Conservation (phyloP, 2,113 vertebrate species). For the Dromaius novaehollandiae region DNA sequence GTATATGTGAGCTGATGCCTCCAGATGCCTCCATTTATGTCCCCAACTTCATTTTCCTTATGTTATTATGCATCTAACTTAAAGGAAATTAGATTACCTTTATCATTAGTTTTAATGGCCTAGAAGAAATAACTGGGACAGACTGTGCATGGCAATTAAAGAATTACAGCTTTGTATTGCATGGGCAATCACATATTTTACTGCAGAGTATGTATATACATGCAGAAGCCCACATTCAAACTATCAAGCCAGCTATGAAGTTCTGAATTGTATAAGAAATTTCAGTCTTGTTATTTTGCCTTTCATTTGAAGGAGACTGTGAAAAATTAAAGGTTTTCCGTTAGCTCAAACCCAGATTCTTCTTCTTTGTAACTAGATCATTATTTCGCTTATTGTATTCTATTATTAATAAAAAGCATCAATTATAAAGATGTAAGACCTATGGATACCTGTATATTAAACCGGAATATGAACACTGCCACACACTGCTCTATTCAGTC, state of each 20-base stretch:
- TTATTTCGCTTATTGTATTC: not conserved
- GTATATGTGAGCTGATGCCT: not conserved
- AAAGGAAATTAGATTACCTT: conserved; percentile 17
- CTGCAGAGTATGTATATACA: not conserved
- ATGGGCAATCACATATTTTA: not conserved
- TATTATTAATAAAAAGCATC: not conserved
- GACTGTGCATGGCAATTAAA: not conserved
- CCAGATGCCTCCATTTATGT: not conserved
- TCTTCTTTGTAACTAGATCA: not conserved
- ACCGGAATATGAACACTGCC: not conserved
- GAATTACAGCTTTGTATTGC: not conserved
- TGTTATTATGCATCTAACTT: not conserved
- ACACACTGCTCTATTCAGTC: not conserved
- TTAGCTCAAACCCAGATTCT: not conserved
- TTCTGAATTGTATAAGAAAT: not conserved
- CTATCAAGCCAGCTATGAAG: not conserved
- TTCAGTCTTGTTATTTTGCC: not conserved
- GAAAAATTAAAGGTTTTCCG: not conserved
- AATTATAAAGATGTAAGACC: not conserved
- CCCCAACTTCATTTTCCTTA: not conserved
- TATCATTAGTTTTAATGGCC: conserved; percentile 1
- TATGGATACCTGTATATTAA: not conserved
- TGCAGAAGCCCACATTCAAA: not conserved
- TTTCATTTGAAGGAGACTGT: not conserved
- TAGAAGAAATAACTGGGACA: not conserved